Base-by-base conservation (phyloP, 2,797 vertebrate species). In the Chaetodon trifasciatus region DNA sequence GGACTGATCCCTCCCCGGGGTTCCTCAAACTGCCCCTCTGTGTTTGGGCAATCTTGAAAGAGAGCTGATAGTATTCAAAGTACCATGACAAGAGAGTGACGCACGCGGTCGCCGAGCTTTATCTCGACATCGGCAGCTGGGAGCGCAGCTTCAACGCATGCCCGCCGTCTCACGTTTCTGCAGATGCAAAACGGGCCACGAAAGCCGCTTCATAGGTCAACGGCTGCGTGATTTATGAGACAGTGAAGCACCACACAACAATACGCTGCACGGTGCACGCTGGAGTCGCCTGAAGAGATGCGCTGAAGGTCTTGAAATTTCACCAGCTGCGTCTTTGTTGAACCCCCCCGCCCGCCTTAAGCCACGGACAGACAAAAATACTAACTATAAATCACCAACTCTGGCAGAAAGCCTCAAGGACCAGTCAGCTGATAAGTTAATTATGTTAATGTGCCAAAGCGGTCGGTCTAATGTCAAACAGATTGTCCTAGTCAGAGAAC, bases 101-200 rank as follows among this genome's bases (percentile, higher is more conserved):
- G 92, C 94, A 95, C 89, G 61, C 75, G 83, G 82, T 74, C 68
- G 28, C 78, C 37, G 83, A 46, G 65, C 17, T 72, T 93, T 94
- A 95, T 96, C 95, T 87, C 8, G 0, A 69, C 88, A 95, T 94
- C 94, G 17, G 89, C 92, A 94, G 91, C 93, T 92, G 90, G 82
- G 81, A 86, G 87, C 15, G 39, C 52, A 28, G 84, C 79, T 74
- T 46, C 73, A 67, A 76, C 83, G 53, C 92, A 89, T 86, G 87
- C 76, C 82, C 53, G 2, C 16, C 72, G 49, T 71, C 88, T 94
- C 88, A 87, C 39, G 35, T 91, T 88, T 86, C 87, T 28, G 63
- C 46, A 70, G 57, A 83, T 40, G 60, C 73, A 70, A 74, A 78
- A 77, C 53, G 69, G 81, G 70, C 73, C 69, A 60, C 40, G 74